phyloP scores from a whole-genome alignment of 2,888 invertebrate species.

The Sclerodermus sp. region DNA sequence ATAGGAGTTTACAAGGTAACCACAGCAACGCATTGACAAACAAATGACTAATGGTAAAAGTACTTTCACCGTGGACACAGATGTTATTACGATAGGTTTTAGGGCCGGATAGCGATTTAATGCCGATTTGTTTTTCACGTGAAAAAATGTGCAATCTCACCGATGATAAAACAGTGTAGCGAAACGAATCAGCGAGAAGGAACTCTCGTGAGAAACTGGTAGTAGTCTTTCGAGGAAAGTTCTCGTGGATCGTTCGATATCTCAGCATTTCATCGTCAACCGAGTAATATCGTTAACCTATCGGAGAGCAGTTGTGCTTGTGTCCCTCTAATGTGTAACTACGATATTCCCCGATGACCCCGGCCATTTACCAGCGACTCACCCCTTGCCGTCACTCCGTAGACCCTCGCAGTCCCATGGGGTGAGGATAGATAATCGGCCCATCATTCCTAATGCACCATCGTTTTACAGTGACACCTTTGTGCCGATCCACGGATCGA shows the following conservation, averaged over 20 bases:
- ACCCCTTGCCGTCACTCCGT: conserved; percentile 28
- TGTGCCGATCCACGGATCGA: background rate
- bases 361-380: conserved; percentile 36
- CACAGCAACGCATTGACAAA: no score
- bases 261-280: conserved; percentile 34
- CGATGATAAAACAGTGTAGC: no score
- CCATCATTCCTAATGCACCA: conserved; percentile 35
- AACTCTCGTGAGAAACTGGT: no score
- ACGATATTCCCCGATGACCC: conserved; percentile 43
- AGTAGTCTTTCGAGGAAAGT: background rate
- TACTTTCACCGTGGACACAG: no score
- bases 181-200: no score
- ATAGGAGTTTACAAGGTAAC: no score
- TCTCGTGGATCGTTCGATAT: conserved; percentile 17
- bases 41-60: no score
- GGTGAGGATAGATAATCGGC: conserved; percentile 32
- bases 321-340: conserved; percentile 35
- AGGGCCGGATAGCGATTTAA: no score
- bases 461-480: conserved; percentile 8
- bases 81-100: no score
- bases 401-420: conserved; percentile 27
- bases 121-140: no score
- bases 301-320: conserved; percentile 40
- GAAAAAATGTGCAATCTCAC: no score
- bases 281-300: conserved; percentile 43